Base-by-base conservation (phyloP, 2,113 vertebrate species). In the Nerophis ophidion region DNA sequence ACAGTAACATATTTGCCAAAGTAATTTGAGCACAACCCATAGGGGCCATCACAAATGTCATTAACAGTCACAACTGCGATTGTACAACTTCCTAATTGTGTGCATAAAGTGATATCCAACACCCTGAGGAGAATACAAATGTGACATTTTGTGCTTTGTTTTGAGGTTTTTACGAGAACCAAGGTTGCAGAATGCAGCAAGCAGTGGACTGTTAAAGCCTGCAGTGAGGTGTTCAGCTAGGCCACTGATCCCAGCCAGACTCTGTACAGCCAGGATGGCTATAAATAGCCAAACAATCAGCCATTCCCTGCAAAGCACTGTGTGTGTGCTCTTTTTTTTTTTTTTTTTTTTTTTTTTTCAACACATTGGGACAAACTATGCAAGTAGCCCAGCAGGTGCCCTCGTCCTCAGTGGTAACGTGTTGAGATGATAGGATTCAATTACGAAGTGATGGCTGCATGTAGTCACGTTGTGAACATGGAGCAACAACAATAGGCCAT, bases 261-360 rank as follows among this genome's bases (percentile, higher is more conserved):
- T 81, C 81, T 57, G 40, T 44, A 52, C 53, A 53, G 67, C 61
- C 33, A 71, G 64, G 61, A 50, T 4, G 8, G 68, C 82, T 88
- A 88, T 86, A 82, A 85, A 86, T 88, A 88, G 84, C 57, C 48
- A 12, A 76, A 84, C 80, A 81, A 85, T 87, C 83, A 84, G 65
- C 68, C 50, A 40, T 80, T 76, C 66, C 71, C 61, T 68, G 70
- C 74, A 82, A 80, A 72, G 62, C 66, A 57, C 57, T n/a, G n/a
- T n/a, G n/a, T n/a, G n/a, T n/a, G n/a, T n/a, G n/a, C n/a, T n/a
- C n/a, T n/a, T n/a, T n/a, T n/a, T n/a, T n/a, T n/a, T n/a, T n/a
- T n/a, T n/a, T n/a, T n/a, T n/a, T n/a, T n/a, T n/a, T n/a, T 7
- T 4, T 33, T 62, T 52, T 38, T 16, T 36, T 34, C 66, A 61